Conservation (phyloP, 2,888 invertebrate species). For the Autographa gamma region DNA sequence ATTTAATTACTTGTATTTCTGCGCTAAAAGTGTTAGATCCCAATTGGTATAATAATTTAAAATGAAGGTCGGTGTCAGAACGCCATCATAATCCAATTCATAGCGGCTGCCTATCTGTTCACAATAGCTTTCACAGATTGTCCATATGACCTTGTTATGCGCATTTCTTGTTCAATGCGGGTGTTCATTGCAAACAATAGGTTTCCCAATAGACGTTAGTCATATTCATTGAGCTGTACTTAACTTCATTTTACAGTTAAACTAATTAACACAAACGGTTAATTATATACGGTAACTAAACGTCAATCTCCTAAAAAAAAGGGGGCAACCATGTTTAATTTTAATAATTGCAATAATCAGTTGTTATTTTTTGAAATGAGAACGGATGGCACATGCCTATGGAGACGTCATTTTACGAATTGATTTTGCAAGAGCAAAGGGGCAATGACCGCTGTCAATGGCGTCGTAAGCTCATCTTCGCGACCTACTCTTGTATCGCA, state of each 20-base stretch:
- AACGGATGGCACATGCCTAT: background rate
- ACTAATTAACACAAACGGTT: background rate
- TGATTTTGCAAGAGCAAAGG: constrained; percentile 4
- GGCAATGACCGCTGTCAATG: background rate
- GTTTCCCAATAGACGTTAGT: constrained; percentile 18
- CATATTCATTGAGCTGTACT: constrained; percentile 10
- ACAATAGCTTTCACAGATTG: constrained; percentile 41
- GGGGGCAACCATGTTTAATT: background rate
- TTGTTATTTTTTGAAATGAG: background rate
- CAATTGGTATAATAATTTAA: too few relatives aligned
- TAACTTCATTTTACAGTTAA: constrained; percentile 7
- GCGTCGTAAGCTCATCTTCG: background rate
- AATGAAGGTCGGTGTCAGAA: background rate
- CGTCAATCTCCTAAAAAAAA: background rate
- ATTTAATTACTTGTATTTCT: background rate
- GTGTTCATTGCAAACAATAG: constrained; percentile 35
- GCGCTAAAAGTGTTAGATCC: too few relatives aligned
- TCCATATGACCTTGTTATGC: constrained; percentile 31
- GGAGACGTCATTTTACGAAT: background rate
- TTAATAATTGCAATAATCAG: background rate
- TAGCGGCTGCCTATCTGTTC: constrained; percentile 19
- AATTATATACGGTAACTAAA: constrained; percentile 4
- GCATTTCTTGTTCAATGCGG: constrained; percentile 41
- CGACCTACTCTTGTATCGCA: background rate
- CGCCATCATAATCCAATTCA: background rate